phyloP scores from a whole-genome alignment of 2,888 invertebrate genomes.

The Nomada goodeniana region DNA sequence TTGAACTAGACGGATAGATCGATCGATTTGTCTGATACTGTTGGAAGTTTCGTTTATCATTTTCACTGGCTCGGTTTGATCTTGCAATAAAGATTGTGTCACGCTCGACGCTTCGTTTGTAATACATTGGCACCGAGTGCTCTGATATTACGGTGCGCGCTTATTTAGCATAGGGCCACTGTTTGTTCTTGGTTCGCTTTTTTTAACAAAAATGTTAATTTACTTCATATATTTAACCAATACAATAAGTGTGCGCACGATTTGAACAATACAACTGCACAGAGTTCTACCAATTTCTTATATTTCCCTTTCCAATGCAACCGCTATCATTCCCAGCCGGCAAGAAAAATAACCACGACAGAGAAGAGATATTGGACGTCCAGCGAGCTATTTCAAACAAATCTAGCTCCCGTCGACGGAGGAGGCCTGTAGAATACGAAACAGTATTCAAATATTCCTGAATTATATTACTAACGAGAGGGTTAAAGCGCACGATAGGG shows the following conservation, averaged over 20 bases:
- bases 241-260: too few relatives aligned
- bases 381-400: conserved; percentile 27
- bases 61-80: not conserved
- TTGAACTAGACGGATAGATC: not conserved
- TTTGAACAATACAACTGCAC: too few relatives aligned
- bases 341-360: not conserved
- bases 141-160: too few relatives aligned
- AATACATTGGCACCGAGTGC: not conserved
- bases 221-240: too few relatives aligned
- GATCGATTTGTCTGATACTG: conserved; percentile 8
- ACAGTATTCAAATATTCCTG: not conserved
- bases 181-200: too few relatives aligned
- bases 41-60: not conserved
- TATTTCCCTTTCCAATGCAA: not conserved
- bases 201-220: too few relatives aligned
- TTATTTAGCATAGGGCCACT: too few relatives aligned
- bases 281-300: too few relatives aligned
- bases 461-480: conserved; percentile 1
- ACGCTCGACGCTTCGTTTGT: not conserved
- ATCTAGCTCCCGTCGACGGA: conserved; percentile 37
- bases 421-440: conserved; percentile 27
- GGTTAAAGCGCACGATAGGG: conserved; percentile 35
- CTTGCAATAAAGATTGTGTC: not conserved
- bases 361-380: not conserved
- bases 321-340: not conserved